Evolutionary conservation across 2,113 vertebrate species (phyloP), one percentile per base, ranked within the genome.

Genomic region (Ciconia maguari): DNA sequence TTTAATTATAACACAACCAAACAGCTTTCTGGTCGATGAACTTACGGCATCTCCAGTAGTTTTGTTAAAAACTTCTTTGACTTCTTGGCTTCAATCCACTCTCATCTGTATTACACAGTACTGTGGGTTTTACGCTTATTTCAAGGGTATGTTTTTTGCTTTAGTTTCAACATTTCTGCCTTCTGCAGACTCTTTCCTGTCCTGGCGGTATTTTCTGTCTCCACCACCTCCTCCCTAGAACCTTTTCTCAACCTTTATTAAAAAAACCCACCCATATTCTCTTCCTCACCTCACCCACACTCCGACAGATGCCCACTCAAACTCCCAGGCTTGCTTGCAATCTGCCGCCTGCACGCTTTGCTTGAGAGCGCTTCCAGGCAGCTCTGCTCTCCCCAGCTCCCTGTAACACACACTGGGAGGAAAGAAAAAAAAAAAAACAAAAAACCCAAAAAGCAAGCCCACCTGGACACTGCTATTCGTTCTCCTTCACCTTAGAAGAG

Each of bases 231-330:
- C 41, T 68, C 38, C 15, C 60, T 51, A 87, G 41, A 94, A 60
- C 65, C 29, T 61, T 83, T 80, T 74, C 65, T 61, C 87, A 81
- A 27, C 12, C 26, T 79, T 85, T 68, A 85, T 29, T 58, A 6
- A 93, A 81, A 71, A 62, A 36, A 3, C 0, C 8, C 20, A 41
- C 30, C 29, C 38, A 14, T 48, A 32, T 42, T 76, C 55, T 87
- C 64, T 49, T 78, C 27, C 48, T 78, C 48, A 38, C 22, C 26
- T 71, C 82, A 48, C 75, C 44, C 69, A 76, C 0, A 0, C n/a
- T 86, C 55, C 0, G 0, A 64, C 24, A 78, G 58, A 61, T 1
- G 1, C 64, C 72, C 0, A 0, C 69, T 62, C 9, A 52, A 46
- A 29, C 65, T 68, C 61, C 44, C 20, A 49, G 41, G 34, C 24